Percentiles rank a stretch among this genome's conserved stretches.
These are phyloP conservation scores for Lissonota sp. DNA, from an alignment of 2,888 invertebrate species.

Conservation along the genomic window DNA sequence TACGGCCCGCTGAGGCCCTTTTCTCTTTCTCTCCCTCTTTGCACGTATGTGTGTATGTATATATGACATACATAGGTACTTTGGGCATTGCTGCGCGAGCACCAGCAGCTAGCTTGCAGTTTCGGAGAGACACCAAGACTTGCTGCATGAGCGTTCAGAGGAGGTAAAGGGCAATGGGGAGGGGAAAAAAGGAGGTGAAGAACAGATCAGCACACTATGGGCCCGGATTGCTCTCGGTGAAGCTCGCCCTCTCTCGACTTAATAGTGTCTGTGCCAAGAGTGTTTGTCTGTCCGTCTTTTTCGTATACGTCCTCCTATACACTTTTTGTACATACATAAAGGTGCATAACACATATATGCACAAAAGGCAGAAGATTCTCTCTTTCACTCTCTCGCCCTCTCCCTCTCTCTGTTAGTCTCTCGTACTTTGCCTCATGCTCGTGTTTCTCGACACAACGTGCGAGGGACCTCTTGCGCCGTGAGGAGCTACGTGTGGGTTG, in stretches of 20 bases:
- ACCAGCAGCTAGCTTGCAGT: conserved; percentile 49
- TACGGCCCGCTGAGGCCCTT: conserved; percentile 64
- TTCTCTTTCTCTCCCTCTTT: conserved; percentile 1
- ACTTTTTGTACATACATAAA: conserved; percentile 34
- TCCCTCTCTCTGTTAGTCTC: conserved; percentile 36
- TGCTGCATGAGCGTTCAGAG: conserved; percentile 30
- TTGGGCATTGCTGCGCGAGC: conserved; percentile 27
- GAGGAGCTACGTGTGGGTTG: conserved; percentile 80
- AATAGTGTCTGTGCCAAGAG: conserved; percentile 72
- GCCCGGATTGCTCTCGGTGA: conserved; percentile 57
- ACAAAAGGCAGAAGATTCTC: not conserved
- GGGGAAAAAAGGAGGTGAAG: conserved; percentile 36
- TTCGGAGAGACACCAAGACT: conserved; percentile 46
- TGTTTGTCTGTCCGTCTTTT: conserved; percentile 63
- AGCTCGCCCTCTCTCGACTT: conserved; percentile 64
- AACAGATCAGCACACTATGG: conserved; percentile 52
- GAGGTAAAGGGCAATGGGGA: conserved; percentile 21
- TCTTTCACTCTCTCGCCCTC: conserved; percentile 32
- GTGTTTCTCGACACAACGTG: conserved; percentile 50
- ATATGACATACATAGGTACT: conserved; percentile 28
- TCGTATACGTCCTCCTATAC: conserved; percentile 65
- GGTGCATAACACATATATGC: too few species aligned
- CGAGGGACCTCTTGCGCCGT: conserved; percentile 43
- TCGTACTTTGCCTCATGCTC: conserved; percentile 51
- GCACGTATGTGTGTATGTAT: not conserved